Percentiles rank a stretch among this genome's conserved stretches.
Conservation (phyloP, 2,888 invertebrate species). For the Desoria tigrina region DNA sequence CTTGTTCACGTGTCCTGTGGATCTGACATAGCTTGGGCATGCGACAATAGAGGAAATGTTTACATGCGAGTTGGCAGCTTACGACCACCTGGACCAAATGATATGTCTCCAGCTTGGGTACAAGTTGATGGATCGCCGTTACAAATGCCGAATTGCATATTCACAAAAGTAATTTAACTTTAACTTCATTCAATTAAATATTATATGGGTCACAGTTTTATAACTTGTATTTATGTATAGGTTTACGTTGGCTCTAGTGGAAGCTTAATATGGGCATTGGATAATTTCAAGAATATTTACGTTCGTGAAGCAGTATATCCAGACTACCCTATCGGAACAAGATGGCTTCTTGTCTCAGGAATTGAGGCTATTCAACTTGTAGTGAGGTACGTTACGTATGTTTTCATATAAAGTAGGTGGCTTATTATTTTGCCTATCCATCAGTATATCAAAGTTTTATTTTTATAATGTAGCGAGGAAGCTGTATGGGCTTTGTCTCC, state of each 20-base stretch:
- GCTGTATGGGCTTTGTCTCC: conserved; percentile 60
- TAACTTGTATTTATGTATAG: conserved; percentile 52
- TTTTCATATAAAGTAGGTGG: background rate
- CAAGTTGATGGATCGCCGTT: conserved; percentile 56
- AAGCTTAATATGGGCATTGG: conserved; percentile 61
- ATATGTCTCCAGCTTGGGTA: conserved; percentile 60
- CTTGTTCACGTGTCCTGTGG: conserved; percentile 59
- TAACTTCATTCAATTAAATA: no score
- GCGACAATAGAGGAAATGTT: conserved; percentile 59
- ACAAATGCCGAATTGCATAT: conserved; percentile 54
- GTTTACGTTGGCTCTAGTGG: conserved; percentile 57
- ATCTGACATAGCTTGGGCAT: conserved; percentile 60
- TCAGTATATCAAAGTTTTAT: background rate
- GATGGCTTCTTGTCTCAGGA: conserved; percentile 61
- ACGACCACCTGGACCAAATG: conserved; percentile 56
- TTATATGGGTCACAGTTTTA: conserved; percentile 14
- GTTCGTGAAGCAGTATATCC: conserved; percentile 60
- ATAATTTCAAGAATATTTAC: conserved; percentile 59
- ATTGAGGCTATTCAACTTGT: conserved; percentile 56
- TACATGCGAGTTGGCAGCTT: conserved; percentile 60
- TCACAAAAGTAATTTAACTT: conserved; percentile 55
- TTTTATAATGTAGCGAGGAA: conserved; percentile 56
- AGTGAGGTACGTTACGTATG: conserved; percentile 22
- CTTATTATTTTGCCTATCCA: background rate
- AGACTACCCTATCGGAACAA: conserved; percentile 60